Evolutionary conservation across 2,888 invertebrate species (phyloP).

Genomic region (Mellilla xanthometata): DNA sequence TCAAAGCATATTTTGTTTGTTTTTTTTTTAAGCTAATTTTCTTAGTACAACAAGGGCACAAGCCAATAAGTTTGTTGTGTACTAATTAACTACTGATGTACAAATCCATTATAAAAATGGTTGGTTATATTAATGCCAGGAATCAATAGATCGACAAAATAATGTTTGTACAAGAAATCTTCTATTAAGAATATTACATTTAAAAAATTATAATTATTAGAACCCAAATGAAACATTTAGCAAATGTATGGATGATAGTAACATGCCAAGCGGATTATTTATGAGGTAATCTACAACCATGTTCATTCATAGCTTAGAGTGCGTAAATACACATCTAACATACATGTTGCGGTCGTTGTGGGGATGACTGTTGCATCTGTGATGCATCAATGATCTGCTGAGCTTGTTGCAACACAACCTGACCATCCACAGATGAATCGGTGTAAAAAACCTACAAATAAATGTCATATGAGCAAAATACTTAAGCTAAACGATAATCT

Average conservation of each 20-base stretch:
- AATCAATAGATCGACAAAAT: background rate
- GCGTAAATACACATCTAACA: conserved; percentile 61
- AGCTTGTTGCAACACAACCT: conserved; percentile 81
- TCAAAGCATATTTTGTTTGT: too few relatives aligned
- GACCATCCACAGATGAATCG: conserved; percentile 79
- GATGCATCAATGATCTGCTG: conserved; percentile 82
- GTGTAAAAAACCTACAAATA: conserved; percentile 83
- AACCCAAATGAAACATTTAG: conserved; percentile 35
- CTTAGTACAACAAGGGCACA: too few relatives aligned
- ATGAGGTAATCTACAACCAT: conserved; percentile 42
- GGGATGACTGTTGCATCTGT: conserved; percentile 77
- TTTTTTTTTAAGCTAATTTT: too few relatives aligned
- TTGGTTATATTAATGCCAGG: too few relatives aligned
- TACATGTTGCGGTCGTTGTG: conserved; percentile 81
- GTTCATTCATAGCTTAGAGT: conserved; percentile 43
- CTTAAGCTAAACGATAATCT: too few relatives aligned
- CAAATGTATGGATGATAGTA: conserved; percentile 43
- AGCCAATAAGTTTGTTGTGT: too few relatives aligned
- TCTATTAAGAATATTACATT: conserved; percentile 9
- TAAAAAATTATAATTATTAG: conserved; percentile 15
- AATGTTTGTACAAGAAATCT: conserved; percentile 4
- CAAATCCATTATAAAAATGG: too few relatives aligned
- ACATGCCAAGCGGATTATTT: conserved; percentile 62
- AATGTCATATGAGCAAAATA: conserved; percentile 43
- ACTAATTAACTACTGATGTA: too few relatives aligned